phyloP scores from a whole-genome alignment of 1,140 invertebrate genomes.

The Drosophila ananassae region DNA sequence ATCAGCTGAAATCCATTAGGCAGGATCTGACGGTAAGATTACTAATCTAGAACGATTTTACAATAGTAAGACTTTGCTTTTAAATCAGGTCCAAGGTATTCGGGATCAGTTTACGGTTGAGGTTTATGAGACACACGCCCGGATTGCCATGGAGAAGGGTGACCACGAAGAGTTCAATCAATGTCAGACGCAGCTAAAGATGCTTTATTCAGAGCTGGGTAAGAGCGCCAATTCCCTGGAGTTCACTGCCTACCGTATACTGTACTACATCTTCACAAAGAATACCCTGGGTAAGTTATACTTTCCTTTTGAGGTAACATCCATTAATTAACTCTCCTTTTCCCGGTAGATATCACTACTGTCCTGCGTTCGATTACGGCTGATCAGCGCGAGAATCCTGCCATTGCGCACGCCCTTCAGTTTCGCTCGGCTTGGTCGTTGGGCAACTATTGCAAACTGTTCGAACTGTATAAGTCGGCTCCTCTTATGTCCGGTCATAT shows the following conservation, averaged over 20 bases:
- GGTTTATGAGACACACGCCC: slow-evolving; percentile 99
- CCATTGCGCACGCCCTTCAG: slow-evolving; percentile 93
- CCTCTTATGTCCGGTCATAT: slow-evolving; percentile 98
- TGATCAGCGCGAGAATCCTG: slow-evolving; percentile 92
- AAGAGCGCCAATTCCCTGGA: slow-evolving; percentile 90
- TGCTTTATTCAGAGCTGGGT: slow-evolving; percentile 92
- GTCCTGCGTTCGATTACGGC: slow-evolving; percentile 91
- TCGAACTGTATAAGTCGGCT: slow-evolving; percentile 93
- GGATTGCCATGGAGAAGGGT: slow-evolving; percentile 97
- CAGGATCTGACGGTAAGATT: slow-evolving; percentile 97
- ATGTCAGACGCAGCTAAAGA: slow-evolving; percentile 98
- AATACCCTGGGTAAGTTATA: slow-evolving; percentile 93
- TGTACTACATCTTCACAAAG: slow-evolving; percentile 99
- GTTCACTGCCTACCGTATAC: slow-evolving; percentile 97
- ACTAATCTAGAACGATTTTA: not conserved
- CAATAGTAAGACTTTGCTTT: not conserved
- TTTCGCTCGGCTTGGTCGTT: slow-evolving; percentile 95
- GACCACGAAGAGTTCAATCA: slow-evolving; percentile 99
- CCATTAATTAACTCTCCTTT: slow-evolving; percentile 52
- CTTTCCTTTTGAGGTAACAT: not conserved
- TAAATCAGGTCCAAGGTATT: slow-evolving; percentile 95
- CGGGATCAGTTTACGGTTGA: slow-evolving; percentile 96
- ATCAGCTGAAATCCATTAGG: slow-evolving; percentile 99
- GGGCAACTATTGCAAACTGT: slow-evolving; percentile 96
- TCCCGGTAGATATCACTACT: slow-evolving; percentile 93